Evolutionary conservation across 2,797 vertebrate genomes (phyloP), one percentile per base, ranked within the genome.

Genomic region (Sebastes trivittatus): DNA sequence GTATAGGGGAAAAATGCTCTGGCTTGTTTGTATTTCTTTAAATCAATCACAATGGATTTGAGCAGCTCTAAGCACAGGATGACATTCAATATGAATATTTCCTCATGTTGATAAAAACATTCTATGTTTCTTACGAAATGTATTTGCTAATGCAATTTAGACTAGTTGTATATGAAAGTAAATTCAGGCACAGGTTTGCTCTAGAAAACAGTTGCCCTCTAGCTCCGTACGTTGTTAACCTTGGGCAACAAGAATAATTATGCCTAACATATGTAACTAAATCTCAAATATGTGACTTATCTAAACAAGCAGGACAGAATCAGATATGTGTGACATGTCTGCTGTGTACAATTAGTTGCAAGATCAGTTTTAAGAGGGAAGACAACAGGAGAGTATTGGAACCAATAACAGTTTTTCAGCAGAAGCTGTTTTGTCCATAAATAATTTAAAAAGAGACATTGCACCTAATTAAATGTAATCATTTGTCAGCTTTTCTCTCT

Each of bases 281-380:
- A 72, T 62, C 42, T 23, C 9, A 76, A 72, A 49, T 72, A 38
- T 63, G 30, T 49, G 54, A 61, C 66, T 62, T 16, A 74, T 60
- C 38, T 29, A 25, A 80, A 61, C 18, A 4, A 20, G 18, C 55
- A 30, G 20, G 27, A 67, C 11, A 55, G 49, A 62, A 70, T 87
- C 27, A 72, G 7, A 54, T 54, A 75, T 68, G 54, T 58, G 20
- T 70, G 27, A 46, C 16, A 25, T 56, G 32, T 49, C 34, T 27
- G 18, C 38, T 52, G 22, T 59, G 34, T 11, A 18, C 30, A 11
- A 23, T 68, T 22, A 46, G 18, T 29, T 64, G 20, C 3, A 5
- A 54, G 29, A 32, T 67, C 8, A 9, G 3, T 8, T 59, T 3
- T 29, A 13, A 62, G 52, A 56, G 3, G 29, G 23, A 65, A 18